phyloP scores from a whole-genome alignment of 2,113 vertebrate species.

The Bos indicus region DNA sequence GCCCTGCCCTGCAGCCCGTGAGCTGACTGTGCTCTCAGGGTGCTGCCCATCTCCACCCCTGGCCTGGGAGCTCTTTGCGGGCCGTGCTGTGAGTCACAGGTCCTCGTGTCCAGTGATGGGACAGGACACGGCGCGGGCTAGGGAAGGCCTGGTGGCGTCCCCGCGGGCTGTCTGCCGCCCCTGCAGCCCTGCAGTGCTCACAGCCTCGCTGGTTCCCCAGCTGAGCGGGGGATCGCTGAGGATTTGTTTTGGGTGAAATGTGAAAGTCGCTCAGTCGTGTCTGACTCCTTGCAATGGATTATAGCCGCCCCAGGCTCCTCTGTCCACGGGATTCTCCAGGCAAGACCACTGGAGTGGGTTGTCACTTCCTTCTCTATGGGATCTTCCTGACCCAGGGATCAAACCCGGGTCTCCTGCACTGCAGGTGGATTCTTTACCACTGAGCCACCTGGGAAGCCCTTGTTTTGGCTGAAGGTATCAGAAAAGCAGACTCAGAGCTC shows the following conservation, averaged over 20 bases:
- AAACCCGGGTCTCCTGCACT: not conserved
- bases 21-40: no score
- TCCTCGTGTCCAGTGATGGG: not conserved
- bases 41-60: rapidly evolving
- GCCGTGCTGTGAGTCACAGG: rapidly evolving
- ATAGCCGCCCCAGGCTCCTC: not conserved
- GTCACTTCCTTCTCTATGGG: not conserved
- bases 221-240: not conserved
- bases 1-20: not conserved
- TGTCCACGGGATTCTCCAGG: not conserved
- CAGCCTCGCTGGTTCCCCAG: rapidly evolving
- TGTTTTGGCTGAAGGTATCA: not conserved
- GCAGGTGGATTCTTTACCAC: not conserved
- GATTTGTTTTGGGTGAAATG: not conserved
- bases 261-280: not conserved
- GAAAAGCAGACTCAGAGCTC: not conserved
- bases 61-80: rapidly evolving
- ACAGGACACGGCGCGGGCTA: rapidly evolving
- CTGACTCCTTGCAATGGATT: not conserved
- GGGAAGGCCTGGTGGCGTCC: not conserved
- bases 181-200: rapidly evolving
- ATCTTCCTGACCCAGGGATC: not conserved
- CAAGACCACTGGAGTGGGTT: not conserved
- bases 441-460: not conserved
- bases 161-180: rapidly evolving